A percentile compares a stretch with the other conserved stretches of the same genome.
phyloP scores from a whole-genome alignment of 2,888 invertebrate species.

The Protula sp. region DNA sequence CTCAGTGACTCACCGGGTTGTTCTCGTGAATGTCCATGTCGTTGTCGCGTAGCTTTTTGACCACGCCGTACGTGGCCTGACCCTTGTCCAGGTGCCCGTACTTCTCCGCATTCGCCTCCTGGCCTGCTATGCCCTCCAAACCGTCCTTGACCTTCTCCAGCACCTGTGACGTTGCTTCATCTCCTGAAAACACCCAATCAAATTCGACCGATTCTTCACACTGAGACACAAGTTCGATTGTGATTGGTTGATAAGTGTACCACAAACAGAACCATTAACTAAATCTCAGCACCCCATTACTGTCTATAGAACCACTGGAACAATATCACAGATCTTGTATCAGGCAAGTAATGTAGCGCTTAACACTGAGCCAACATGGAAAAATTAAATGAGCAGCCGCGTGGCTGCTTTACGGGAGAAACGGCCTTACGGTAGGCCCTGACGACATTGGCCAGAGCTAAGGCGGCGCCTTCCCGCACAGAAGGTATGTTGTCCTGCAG shows the following conservation, averaged over 20 bases:
- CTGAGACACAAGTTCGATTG: too few relatives aligned
- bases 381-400: too few relatives aligned
- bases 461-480: conserved; percentile 60
- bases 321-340: not conserved
- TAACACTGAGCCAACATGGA: too few relatives aligned
- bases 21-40: conserved; percentile 56
- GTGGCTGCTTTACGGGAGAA: too few relatives aligned
- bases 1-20: conserved; percentile 49
- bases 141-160: conserved; percentile 52
- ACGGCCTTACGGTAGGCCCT: conserved; percentile 45
- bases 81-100: conserved; percentile 51
- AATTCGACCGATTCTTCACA: too few relatives aligned
- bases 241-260: too few relatives aligned
- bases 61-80: conserved; percentile 55
- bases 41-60: conserved; percentile 55
- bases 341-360: too few relatives aligned
- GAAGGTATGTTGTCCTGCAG: conserved; percentile 58
- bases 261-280: too few relatives aligned
- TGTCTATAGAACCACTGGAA: not conserved
- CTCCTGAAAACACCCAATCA: conserved; percentile 31
- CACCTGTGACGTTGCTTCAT: conserved; percentile 47
- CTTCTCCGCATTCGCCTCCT: conserved; percentile 53
- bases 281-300: not conserved
- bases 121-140: conserved; percentile 52
- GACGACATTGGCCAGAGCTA: conserved; percentile 56